Base-by-base conservation (phyloP, 2,888 invertebrate species). In the Tyria jacobaeae region DNA sequence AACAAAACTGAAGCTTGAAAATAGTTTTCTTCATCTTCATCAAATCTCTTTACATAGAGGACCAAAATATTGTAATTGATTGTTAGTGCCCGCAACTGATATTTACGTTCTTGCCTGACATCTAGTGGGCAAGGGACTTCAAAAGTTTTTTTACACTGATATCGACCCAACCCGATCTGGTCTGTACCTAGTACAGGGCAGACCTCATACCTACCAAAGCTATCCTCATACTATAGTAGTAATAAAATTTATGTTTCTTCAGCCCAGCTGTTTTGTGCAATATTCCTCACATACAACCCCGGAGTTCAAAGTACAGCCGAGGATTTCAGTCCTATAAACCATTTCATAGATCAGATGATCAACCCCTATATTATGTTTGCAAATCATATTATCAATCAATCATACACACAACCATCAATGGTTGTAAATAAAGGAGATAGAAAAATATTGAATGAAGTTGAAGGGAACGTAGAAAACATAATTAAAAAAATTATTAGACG, bases 321-420 rank as follows among this genome's bases (percentile, higher is more conserved):
- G 9, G 48, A 49, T 49, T 49, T 49, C 15, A 49, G 14, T 9
- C 48, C 48, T 25, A 27, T 49, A 27, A 17, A 15, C 6, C 14
- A 25, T 27, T 49, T 49, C n/a, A 27, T 49, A n/a, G 14, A 49
- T 0, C 15, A 49, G n/a, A 15, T 49, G 25, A n/a, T 49, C 48
- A 49, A 49, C 1, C 48, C 48, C 1, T 49, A 49, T 27, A 27
- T 49, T 15, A n/a, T 27, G 27, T 51, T 51, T 17, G 27, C 31
- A 25, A 49, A 49, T 27, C 48, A 49, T 27, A 25, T 49, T 2
- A 49, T 49, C 27, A 49, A 49, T 15, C 48, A 49, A 44, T 44
- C 44, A 44, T 27, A 53, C 53, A 39, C 24, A n/a, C 15, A 14
- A 35, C 51, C 17, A 21, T 44, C 44, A 1, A 1, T 44, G 44